Evolutionary conservation across 53 echinoderm and acorn worm species (phyloP), one percentile per base, ranked within the genome.

Genomic region (Patiria pectinifera): DNA sequence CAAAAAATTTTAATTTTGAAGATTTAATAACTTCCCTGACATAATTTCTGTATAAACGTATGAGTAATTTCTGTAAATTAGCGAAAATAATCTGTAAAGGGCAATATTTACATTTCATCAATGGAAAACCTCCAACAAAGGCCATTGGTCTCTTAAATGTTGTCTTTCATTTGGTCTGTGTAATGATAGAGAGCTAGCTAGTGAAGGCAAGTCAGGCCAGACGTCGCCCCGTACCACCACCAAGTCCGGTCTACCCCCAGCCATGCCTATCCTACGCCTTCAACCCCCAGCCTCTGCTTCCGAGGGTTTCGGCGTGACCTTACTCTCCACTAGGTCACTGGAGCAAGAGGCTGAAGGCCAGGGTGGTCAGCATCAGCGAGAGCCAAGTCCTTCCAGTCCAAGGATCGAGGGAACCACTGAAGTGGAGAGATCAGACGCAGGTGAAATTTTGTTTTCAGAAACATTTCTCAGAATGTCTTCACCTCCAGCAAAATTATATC

Each of bases 251-350:
- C 97, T 97, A 69, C 97, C 99, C 35, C 99, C 99, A 45, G 97
- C 99, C 60, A 99, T 99, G 99, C 99, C 99, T 59, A 95, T 99
- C 78, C 92, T 99, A 19, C 95, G 96, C 60, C 81, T 94, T 22
- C 94, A 94, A 74, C 84, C 93, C 10, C 92, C 96, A 6, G 91
- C 96, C 8, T 93, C 93, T 2, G 89, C 92, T 25, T 78, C 94
- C 2, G 94, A 94, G 48, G 96, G 95, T 13, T 91, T 92, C 26
- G 96, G 96, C 58, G 92, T 95, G 45, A 96, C 92, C 35, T 84
- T 96, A 14, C 86, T 96, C 13, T 96, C 96, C 3, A 90, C 96
- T 7, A 87, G 92, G 63, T 93, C 93, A 3, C 79, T 93, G 6
- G 94, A 94, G 18, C 87, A 87, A 22, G 87, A 80, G 23, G 48